These are phyloP conservation scores for Eupithecia subfuscata DNA, from an alignment of 2,888 invertebrate genomes.

Conservation along the genomic window DNA sequence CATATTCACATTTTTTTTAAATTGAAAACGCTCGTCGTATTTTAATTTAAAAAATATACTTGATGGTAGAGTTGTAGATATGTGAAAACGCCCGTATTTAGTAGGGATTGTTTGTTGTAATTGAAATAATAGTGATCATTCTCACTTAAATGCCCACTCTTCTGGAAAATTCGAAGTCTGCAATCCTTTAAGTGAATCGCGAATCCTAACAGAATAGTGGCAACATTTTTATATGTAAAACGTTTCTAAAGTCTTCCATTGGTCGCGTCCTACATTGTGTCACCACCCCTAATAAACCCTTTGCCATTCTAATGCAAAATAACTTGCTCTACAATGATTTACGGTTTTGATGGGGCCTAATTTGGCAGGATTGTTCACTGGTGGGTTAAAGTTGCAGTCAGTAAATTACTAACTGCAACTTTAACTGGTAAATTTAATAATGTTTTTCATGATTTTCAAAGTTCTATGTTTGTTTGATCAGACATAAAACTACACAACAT, in stretches of 20 bases:
- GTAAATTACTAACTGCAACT: background rate
- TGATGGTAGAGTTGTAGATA: background rate
- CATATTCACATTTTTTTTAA: background rate
- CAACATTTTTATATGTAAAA: background rate
- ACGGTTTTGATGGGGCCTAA: conserved; percentile 56
- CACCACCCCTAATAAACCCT: conserved; percentile 44
- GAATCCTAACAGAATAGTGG: background rate
- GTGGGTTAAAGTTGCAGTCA: background rate
- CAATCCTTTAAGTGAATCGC: background rate
- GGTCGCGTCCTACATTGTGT: conserved; percentile 11
- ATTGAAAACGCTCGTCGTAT: background rate
- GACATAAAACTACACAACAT: background rate
- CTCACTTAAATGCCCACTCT: background rate
- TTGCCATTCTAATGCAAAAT: conserved; percentile 74
- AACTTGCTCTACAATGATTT: conserved; percentile 54
- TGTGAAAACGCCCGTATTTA: background rate
- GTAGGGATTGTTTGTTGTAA: background rate
- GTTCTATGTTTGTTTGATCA: background rate
- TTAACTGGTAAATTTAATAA: background rate
- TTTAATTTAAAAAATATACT: background rate
- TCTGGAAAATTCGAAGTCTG: background rate
- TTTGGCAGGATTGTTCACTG: conserved; percentile 27
- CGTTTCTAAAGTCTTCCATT: background rate
- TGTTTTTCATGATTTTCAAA: background rate
- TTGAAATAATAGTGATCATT: background rate